Base-by-base conservation (phyloP, 2,888 invertebrate genomes). In the Drosophila stalkeri region DNA sequence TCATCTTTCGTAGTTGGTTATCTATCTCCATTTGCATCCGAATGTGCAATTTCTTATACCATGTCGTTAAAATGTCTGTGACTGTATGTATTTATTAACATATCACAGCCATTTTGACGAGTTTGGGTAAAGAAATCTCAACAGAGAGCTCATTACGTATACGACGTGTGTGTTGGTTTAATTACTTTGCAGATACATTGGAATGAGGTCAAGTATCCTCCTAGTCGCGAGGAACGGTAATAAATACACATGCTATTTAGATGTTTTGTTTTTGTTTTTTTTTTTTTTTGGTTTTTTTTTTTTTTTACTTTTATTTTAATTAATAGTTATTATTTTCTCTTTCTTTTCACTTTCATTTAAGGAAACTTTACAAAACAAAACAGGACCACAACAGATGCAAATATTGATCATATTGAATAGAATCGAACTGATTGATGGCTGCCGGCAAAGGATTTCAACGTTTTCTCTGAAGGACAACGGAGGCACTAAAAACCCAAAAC, bases 21-120 rank as follows among this genome's bases (percentile, higher is more conserved):
- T 14, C 14, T 14, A 46, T 23, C 46, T 46, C 37, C 14, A 33
- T 14, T 51, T 51, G 51, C 39, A 51, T 16, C 37, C 18, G 18
- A 18, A 11, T 43, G 43, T 51, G n/a, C 43, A 46, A 64, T 73
- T 91, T 91, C 91, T 92, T 91, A 89, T 90, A 92, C 91, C 91
- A 92, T 90, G 90, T 92, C 92, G 92, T 92, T 86, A 92, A 92
- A 92, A 91, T 91, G 91, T 74, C 91, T 92, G 92, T 92, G 92
- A 88, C 80, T 82, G 87, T 91, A 87, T 91, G 91, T 91, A 70
- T 67, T 69, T 68, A 77, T 74, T 84, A 82, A 91, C 92, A 92
- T 92, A 92, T 92, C 92, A 92, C 92, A 92, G 92, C 92, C 92
- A 92, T 92, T 92, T 92, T 93, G 93, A 93, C 93, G 93, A 93